phyloP scores from a whole-genome alignment of 2,113 vertebrate species.

The Conger conger region DNA sequence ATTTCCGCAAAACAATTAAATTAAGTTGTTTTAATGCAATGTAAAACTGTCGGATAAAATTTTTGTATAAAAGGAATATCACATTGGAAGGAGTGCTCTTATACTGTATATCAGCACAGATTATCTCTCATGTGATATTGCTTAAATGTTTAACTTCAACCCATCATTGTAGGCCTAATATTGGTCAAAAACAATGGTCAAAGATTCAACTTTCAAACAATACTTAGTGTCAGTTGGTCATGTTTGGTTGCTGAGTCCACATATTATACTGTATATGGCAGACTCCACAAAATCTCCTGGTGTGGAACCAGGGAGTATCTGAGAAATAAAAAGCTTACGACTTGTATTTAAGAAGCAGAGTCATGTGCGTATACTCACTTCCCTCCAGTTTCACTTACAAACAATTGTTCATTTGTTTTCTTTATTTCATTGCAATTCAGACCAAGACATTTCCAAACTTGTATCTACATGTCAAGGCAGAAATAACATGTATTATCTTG shows the following conservation, averaged over 20 bases:
- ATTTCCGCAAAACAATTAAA: no score
- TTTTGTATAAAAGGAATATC: no score
- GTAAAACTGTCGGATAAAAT: no score
- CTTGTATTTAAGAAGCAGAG: neutral
- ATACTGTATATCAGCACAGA: no score
- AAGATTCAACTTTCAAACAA: neutral
- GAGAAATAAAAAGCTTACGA: neutral
- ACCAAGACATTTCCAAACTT: neutral
- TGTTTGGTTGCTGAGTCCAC: neutral
- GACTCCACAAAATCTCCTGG: neutral
- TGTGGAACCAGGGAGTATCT: neutral
- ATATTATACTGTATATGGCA: neutral
- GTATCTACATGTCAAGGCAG: conserved; percentile 30
- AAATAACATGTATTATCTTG: conserved; percentile 26
- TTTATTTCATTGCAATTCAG: neutral
- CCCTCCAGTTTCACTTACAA: neutral
- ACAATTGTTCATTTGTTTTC: neutral
- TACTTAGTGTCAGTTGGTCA: neutral
- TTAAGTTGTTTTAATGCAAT: no score
- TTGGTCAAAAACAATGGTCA: neutral
- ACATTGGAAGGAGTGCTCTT: no score
- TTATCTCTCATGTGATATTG: no score
- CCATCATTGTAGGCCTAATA: neutral
- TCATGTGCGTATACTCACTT: neutral
- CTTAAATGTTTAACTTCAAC: neutral